These are phyloP conservation scores for Abrostola triplasia DNA, from an alignment of 2,888 invertebrate species.

Conservation along the genomic window DNA sequence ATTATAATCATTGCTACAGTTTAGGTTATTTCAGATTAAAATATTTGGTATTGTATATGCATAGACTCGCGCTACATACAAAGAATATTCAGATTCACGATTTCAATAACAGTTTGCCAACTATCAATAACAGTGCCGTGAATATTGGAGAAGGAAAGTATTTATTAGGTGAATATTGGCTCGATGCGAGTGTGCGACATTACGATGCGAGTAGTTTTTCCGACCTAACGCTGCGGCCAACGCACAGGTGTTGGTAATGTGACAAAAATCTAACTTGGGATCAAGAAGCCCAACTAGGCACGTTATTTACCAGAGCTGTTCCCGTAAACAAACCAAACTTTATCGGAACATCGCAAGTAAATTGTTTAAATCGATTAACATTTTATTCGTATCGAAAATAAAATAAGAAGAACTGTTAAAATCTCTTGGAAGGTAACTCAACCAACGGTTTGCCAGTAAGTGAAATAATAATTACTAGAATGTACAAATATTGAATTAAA, in stretches of 20 bases:
- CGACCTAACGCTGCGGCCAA: slow-evolving; percentile 71
- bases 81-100: slow-evolving; percentile 73
- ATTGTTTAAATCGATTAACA: neutral
- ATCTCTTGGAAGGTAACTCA: too few species aligned
- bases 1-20: neutral
- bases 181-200: slow-evolving; percentile 72
- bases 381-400: too few species aligned
- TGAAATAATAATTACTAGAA: neutral
- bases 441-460: too few species aligned
- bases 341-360: slow-evolving; percentile 5
- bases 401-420: too few species aligned
- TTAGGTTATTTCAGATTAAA: neutral
- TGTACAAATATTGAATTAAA: neutral
- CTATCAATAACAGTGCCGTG: slow-evolving; percentile 72
- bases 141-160: slow-evolving; percentile 77
- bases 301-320: slow-evolving; percentile 48
- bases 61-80: slow-evolving; percentile 46
- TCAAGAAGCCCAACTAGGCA: slow-evolving; percentile 65
- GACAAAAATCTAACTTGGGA: slow-evolving; percentile 75
- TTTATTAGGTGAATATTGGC: slow-evolving; percentile 84
- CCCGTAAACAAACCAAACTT: slow-evolving; percentile 15
- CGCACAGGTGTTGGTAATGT: slow-evolving; percentile 83
- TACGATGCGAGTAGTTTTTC: slow-evolving; percentile 74
- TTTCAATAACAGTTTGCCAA: slow-evolving; percentile 78
- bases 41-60: neutral